Base-by-base conservation (phyloP, 1,140 invertebrate species). In the Rhyzopertha dominica region DNA sequence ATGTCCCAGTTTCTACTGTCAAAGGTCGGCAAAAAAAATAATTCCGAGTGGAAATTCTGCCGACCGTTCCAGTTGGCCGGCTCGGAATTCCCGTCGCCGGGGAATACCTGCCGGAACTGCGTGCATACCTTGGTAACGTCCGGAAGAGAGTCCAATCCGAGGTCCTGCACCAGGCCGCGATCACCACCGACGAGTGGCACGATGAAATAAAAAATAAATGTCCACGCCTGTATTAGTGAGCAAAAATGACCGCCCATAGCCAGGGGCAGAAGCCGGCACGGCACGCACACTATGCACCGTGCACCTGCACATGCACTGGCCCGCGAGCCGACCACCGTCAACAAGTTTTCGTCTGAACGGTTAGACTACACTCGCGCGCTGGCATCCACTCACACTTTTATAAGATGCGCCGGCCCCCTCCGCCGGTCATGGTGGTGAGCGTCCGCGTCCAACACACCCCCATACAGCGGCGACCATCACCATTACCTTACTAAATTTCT, bases 211-310 rank as follows among this genome's bases (percentile, higher is more conserved):
- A 60, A 47, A n/a, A n/a, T n/a, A 30, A 51, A 54, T 38, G 58
- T 58, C 58, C 58, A 60, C 38, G 46, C 42, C 40, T 49, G 39
- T 51, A 45, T 49, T 34, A 43, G 47, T 45, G 49, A 31, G 44
- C 47, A 47, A 43, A 45, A 53, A 54, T 39, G 50, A 43, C 42
- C 46, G 58, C 58, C 58, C 58, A 60, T 60, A 58, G 54, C 58
- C 58, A 46, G 51, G 43, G 49, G 43, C 48, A 32, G 39, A 32
- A 24, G 43, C 43, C 46, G 44, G 41, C 48, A 54, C 46, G 42
- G 34, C 44, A 39, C 31, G 46, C 35, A 45, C 35, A 39, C 20
- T 31, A 36, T 42, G 42, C 46, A 48, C 41, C 24, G 23, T 48
- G 32, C 45, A 44, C 43, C 29, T 49, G 42, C 47, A 53, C 47